Evolutionary conservation across 2,797 vertebrate genomes (phyloP).

Genomic region (Nannoperca obscura): DNA sequence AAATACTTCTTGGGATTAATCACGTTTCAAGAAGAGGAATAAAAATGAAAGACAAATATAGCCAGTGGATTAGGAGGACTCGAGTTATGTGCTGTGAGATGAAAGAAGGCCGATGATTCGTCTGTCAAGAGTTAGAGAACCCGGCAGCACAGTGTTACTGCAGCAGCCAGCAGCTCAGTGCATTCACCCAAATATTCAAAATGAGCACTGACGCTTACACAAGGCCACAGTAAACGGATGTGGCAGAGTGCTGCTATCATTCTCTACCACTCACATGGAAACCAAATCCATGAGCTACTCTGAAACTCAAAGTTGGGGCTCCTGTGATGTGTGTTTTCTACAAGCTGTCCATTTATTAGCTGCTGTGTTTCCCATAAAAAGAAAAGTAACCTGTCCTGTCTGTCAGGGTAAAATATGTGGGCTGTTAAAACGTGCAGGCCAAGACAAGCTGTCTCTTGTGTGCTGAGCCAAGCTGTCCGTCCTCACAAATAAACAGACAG

Average conservation of each 20-base stretch:
- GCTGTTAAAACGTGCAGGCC: slow-evolving; percentile 54
- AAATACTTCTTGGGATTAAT: slow-evolving; percentile 13
- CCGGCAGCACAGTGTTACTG: not conserved
- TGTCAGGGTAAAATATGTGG: slow-evolving; percentile 40
- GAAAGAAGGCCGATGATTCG: not conserved
- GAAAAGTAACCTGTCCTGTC: not conserved
- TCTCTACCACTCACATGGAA: slow-evolving; percentile 1
- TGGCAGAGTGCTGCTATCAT: not conserved
- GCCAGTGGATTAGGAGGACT: not conserved
- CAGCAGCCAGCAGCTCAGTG: slow-evolving; percentile 3
- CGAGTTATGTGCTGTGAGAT: slow-evolving; percentile 3
- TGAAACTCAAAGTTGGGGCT: not conserved
- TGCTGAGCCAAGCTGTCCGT: slow-evolving; percentile 30
- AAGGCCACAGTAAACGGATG: not conserved
- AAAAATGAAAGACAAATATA: not conserved
- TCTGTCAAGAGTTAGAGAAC: not conserved
- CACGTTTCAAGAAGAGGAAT: not conserved
- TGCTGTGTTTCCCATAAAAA: not conserved
- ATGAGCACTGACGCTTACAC: not conserved
- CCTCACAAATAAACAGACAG: slow-evolving; percentile 18
- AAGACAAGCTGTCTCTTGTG: slow-evolving; percentile 46
- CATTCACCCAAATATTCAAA: not conserved
- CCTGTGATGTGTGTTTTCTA: slow-evolving; percentile 1
- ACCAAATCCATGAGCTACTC: not conserved
- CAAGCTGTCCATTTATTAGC: too few species aligned